phyloP scores from a whole-genome alignment of 1,140 invertebrate genomes.

The Drosophila tristis region DNA sequence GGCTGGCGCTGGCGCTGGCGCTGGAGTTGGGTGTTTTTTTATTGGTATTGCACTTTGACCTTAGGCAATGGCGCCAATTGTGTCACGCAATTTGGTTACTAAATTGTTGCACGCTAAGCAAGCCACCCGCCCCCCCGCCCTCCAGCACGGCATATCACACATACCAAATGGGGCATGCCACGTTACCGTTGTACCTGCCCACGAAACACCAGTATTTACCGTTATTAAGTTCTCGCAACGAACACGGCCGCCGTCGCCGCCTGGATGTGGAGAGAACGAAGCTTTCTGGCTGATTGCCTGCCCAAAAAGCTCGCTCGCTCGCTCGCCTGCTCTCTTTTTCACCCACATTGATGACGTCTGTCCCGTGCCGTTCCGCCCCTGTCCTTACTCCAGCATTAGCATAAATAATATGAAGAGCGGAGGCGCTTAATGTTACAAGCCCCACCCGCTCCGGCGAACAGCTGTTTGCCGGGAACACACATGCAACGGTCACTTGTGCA shows the following conservation, averaged over 20 bases:
- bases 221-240: slow-evolving; percentile 24
- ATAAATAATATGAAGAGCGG: slow-evolving; percentile 8
- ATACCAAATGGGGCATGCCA: too few relatives aligned
- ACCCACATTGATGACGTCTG: slow-evolving; percentile 35
- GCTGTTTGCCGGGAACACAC: slow-evolving; percentile 33
- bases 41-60: slow-evolving; percentile 53
- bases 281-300: neutral
- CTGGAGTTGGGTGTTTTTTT: slow-evolving; percentile 4
- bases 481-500: slow-evolving; percentile 9
- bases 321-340: neutral
- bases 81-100: slow-evolving; percentile 23
- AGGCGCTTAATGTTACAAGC: neutral
- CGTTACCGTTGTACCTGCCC: neutral
- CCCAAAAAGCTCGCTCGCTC: too few relatives aligned
- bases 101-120: slow-evolving; percentile 46
- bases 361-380: neutral
- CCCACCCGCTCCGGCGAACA: neutral
- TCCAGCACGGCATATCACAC: neutral
- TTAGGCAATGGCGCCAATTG: slow-evolving; percentile 50
- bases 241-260: slow-evolving; percentile 14
- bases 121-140: neutral
- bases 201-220: slow-evolving; percentile 27
- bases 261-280: neutral
- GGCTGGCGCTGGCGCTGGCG: too few relatives aligned
- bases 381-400: slow-evolving; percentile 12